Base-by-base conservation (phyloP, 1,140 invertebrate species). In the Catajapyx aquilonaris region DNA sequence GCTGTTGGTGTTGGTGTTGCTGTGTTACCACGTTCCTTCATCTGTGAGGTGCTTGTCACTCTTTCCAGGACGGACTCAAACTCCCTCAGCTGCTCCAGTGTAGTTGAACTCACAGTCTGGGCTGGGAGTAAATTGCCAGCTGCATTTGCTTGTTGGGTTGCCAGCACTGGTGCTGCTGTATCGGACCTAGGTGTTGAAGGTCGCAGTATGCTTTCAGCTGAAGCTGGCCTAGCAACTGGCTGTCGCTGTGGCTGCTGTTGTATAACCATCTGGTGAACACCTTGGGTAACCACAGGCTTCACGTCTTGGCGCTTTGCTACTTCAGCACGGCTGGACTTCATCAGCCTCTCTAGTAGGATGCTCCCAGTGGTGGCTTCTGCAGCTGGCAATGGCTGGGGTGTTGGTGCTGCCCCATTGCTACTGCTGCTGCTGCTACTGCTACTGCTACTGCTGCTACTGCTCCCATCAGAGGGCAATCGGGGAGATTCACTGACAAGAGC, bases 21-120 rank as follows among this genome's bases (percentile, higher is more conserved):
- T n/a, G n/a, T n/a, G n/a, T n/a, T n/a, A 40, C 73, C 76, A 28
- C 74, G 55, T 52, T 79, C 75, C 48, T 80, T 79, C 2, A 80
- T 70, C 20, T 48, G 47, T 3, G 50, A 52, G 17, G 50, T 52
- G 23, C 46, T 52, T 2, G 51, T 50, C 23, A 54, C 56, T 55
- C 80, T 74, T 50, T 83, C 76, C 30, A 81, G 57, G 1, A 83
- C 76, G 53, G 76, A 76, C 51, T 83, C 78, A 48, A 83, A 83
- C 52, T 83, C 78, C 22, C 76, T 57, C 4, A 83, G 49, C 46
- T 81, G 77, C 51, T 83, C 76, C 17, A 80, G 51, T 7, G 76
- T 80, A 2, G 61, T 65, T 1, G 65, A 66, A 39, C 64, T 65
- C 5, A 66, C 60, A 53, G 52, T 53, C 45, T 61, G 61, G 31